These are phyloP conservation scores for Petrocephalus microphthalmus DNA, from an alignment of 2,113 vertebrate species.

Conservation along the genomic window DNA sequence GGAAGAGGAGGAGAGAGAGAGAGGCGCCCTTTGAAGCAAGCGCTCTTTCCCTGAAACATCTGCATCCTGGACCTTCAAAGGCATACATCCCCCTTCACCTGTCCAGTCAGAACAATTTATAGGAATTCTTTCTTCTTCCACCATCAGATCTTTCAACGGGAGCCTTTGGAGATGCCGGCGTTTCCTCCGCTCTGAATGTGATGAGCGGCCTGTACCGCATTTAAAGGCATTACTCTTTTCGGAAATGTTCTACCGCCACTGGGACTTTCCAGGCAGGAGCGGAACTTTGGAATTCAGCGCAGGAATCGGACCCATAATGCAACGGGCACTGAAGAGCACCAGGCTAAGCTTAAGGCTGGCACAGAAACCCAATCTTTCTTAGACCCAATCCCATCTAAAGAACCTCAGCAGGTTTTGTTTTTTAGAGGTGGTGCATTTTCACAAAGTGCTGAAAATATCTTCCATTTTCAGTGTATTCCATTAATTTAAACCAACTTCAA, in stretches of 20 bases:
- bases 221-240: constrained; percentile 34
- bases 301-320: constrained; percentile 28
- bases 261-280: constrained; percentile 21
- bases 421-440: background rate
- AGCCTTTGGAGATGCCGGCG: background rate
- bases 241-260: constrained; percentile 30
- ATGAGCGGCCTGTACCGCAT: background rate
- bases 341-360: background rate
- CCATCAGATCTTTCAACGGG: constrained; percentile 28
- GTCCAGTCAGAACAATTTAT: constrained; percentile 33
- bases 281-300: constrained; percentile 27
- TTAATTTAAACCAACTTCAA: background rate
- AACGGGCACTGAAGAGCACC: constrained; percentile 21
- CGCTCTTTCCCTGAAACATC: constrained; percentile 11
- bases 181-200: background rate
- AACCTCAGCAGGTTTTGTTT: background rate
- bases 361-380: background rate
- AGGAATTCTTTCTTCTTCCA: constrained; percentile 28
- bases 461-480: background rate
- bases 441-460: background rate
- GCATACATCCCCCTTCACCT: constrained; percentile 24
- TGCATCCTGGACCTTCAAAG: constrained; percentile 31
- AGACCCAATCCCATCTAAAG: background rate
- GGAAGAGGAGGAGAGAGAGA: background rate
- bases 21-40: constrained; percentile 21